phyloP scores from a whole-genome alignment of 2,797 vertebrate species.

The Myotis daubentonii region DNA sequence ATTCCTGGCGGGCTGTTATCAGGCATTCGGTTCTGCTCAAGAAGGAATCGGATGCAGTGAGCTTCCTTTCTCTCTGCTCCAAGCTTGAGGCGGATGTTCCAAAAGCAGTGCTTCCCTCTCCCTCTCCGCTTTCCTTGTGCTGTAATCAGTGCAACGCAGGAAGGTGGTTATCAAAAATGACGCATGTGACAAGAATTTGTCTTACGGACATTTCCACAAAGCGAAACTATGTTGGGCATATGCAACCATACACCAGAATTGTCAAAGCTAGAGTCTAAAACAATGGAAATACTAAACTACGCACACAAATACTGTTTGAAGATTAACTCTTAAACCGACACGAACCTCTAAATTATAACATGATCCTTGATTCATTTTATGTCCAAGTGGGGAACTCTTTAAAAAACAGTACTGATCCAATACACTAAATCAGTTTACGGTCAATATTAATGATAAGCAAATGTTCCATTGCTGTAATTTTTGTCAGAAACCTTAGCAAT shows the following conservation, averaged over 20 bases:
- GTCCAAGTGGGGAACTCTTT: neutral
- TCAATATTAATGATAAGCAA: neutral
- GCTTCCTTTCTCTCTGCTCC: constrained; percentile 50
- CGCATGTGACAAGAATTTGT: neutral
- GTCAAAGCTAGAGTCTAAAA: constrained; percentile 13
- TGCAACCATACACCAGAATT: neutral
- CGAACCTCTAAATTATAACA: neutral
- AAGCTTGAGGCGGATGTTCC: neutral
- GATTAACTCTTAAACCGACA: neutral
- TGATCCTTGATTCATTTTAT: neutral
- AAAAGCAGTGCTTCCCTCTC: neutral
- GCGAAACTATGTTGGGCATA: constrained; percentile 13
- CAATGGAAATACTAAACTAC: constrained; percentile 33
- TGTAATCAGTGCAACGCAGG: constrained; percentile 49
- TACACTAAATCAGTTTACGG: neutral
- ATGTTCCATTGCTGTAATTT: neutral
- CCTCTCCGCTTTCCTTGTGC: neutral
- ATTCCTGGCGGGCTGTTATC: constrained; percentile 52
- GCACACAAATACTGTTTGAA: neutral
- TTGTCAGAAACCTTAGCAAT: neutral
- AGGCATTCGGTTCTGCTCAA: constrained; percentile 39
- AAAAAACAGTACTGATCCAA: neutral
- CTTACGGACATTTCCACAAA: constrained; percentile 22
- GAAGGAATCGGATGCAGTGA: constrained; percentile 3
- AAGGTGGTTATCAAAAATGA: constrained; percentile 54